Percentiles rank a stretch among this genome's conserved stretches.
These are phyloP conservation scores for Eira barbara DNA, from an alignment of 2,113 vertebrate species.

Conservation along the genomic window DNA sequence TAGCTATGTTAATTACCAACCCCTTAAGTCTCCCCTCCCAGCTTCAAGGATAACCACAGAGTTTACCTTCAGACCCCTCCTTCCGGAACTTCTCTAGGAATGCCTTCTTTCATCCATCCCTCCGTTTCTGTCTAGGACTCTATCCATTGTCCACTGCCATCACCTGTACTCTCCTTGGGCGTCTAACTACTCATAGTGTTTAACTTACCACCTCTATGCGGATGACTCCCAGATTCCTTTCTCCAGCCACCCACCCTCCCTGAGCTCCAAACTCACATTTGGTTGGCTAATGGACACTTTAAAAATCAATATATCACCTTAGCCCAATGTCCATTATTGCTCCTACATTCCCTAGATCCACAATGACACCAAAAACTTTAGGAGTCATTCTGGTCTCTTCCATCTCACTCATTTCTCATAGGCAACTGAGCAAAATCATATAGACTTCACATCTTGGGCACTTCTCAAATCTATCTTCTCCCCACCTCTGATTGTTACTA, in stretches of 20 bases:
- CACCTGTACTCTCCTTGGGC: neutral
- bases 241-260: neutral
- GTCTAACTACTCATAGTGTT: neutral
- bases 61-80: neutral
- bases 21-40: neutral
- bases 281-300: neutral
- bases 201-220: neutral
- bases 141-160: neutral
- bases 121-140: neutral
- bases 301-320: neutral
- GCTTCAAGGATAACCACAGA: neutral
- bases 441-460: neutral
- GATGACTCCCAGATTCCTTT: neutral
- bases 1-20: neutral
- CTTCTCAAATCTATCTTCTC: neutral
- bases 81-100: neutral
- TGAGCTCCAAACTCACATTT: neutral
- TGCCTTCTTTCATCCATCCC: neutral
- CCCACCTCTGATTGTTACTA: neutral
- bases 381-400: neutral
- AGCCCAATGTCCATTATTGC: neutral
- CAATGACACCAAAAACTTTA: neutral
- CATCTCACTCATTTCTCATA: neutral
- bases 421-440: neutral
- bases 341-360: neutral